Base-by-base conservation (phyloP, 1,140 invertebrate genomes). In the Metaphire vulgaris region DNA sequence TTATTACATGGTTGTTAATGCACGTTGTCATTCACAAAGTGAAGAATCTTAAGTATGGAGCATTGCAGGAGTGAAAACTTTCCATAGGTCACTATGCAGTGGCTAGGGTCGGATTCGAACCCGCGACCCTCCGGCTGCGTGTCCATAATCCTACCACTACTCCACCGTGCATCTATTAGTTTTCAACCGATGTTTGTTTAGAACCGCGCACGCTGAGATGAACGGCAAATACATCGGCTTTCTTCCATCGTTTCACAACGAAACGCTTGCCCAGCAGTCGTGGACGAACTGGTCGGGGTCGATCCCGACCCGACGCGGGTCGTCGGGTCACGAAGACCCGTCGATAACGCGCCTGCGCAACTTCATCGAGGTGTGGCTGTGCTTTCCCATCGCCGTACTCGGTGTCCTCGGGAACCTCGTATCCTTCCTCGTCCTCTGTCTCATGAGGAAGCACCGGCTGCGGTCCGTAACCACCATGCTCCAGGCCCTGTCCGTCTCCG, bases 341-440 rank as follows among this genome's bases (percentile, higher is more conserved):
- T 12, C 6, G 6, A 56, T 56, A 6, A 56, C 21, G 6, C 41
- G 6, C 41, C 21, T 69, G 31, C 56, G 72, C 21, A 32, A 74
- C 28, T 32, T 78, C 2, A 69, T 64, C 56, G 77, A 78, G 56
- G 77, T 78, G 12, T 69, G 32, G 32, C 15, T 78, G 34, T 72
- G 64, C n/a, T 16, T 64, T 1, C 77, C 77, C 67, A 69, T 78
- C 12, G 33, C 69, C 0, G 41, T 64, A 1, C 16, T 78, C 21
- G 77, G 77, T 14, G 71, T 78, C 65, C 21, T 78, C 21, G 77
- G 69, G 33, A 78, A 78, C 77, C 12, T 29, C n/a, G 26, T 75
- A 12, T 41, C 74, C 14, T 56, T 78, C 72, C 26, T 78, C 26
- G 77, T 75, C 32, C 68, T 78, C 1, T 56, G 41, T 21, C 21